Percentiles rank a stretch among this genome's conserved stretches.
Conservation (phyloP, 2,888 invertebrate species). For the Carpatolechia fugitivella region DNA sequence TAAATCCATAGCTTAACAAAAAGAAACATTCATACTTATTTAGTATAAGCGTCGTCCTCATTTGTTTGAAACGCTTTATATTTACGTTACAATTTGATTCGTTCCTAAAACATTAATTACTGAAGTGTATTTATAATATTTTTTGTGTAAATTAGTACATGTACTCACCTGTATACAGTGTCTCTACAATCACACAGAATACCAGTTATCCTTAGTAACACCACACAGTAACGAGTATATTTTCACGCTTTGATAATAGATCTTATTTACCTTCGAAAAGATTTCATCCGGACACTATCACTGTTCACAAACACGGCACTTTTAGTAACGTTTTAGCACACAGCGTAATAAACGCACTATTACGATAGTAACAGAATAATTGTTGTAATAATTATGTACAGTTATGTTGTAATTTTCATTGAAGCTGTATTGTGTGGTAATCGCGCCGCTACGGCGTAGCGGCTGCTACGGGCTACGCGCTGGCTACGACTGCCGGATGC, state of each 20-base stretch:
- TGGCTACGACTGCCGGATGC: constrained; percentile 67
- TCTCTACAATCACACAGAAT: neutral
- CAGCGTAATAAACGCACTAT: neutral
- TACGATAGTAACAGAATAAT: neutral
- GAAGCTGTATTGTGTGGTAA: constrained; percentile 12
- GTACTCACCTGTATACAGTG: neutral
- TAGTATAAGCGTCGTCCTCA: no score
- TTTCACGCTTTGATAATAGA: neutral
- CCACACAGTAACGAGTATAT: neutral
- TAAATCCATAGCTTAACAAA: no score
- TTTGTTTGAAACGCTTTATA: no score
- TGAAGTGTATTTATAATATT: no score
- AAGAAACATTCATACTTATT: no score
- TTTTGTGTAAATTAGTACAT: neutral
- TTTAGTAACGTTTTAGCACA: neutral
- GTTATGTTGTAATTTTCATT: constrained; percentile 11
- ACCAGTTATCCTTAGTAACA: neutral
- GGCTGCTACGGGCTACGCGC: constrained; percentile 64
- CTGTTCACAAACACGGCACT: constrained; percentile 43
- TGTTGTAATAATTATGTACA: no score
- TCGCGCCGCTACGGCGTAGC: constrained; percentile 48
- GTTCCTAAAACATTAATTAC: no score
- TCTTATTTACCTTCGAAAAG: constrained; percentile 39
- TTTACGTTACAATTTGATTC: no score
- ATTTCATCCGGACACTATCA: constrained; percentile 39